phyloP scores from a whole-genome alignment of 2,888 invertebrate species.

The Bruchidius siliquastri region DNA sequence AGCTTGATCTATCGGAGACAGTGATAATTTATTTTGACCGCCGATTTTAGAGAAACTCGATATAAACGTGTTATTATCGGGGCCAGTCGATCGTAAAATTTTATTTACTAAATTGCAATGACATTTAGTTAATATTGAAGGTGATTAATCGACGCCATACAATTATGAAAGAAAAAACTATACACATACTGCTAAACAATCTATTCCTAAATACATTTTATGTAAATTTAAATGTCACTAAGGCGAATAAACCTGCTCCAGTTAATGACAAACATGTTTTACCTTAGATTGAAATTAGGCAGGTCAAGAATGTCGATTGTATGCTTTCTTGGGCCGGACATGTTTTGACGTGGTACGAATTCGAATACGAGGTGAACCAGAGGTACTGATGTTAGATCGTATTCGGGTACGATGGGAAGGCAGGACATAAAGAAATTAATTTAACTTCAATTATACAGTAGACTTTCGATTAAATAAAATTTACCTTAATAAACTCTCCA shows the following conservation, averaged over 20 bases:
- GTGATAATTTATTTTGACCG: background rate
- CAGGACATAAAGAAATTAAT: too few relatives aligned
- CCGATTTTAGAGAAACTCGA: background rate
- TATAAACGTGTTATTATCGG: background rate
- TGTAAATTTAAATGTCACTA: background rate
- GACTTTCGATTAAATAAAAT: too few relatives aligned
- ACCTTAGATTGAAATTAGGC: background rate
- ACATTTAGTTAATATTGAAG: background rate
- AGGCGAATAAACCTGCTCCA: background rate
- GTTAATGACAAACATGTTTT: background rate
- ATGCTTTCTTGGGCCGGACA: background rate
- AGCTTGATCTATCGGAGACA: background rate
- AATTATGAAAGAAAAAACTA: background rate
- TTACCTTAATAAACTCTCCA: conserved; percentile 78
- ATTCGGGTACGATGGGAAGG: too few relatives aligned
- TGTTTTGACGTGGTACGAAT: background rate
- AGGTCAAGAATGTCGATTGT: background rate
- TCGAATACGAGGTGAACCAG: background rate
- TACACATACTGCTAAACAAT: background rate
- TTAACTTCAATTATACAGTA: too few relatives aligned
- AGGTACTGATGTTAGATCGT: too few relatives aligned
- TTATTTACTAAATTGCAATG: background rate
- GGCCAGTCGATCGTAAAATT: background rate
- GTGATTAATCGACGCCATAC: background rate
- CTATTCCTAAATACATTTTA: background rate